Evolutionary conservation across 2,113 vertebrate genomes (phyloP).

Genomic region (Podarcis muralis): DNA sequence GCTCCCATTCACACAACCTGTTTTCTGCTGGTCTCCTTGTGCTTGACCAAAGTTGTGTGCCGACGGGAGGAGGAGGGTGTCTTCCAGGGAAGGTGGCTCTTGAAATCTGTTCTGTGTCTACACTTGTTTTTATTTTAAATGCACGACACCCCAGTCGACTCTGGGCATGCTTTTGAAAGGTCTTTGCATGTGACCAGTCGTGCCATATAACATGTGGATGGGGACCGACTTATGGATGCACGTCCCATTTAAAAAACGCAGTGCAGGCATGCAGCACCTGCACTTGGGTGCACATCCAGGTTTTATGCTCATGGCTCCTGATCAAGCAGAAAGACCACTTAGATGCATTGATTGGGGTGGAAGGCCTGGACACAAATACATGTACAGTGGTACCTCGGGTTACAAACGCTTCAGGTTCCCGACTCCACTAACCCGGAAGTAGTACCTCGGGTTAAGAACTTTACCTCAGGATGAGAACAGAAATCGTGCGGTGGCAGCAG

Average conservation of each 20-base stretch:
- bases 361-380: neutral
- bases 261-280: neutral
- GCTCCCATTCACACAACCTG: neutral
- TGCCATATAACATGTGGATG: neutral
- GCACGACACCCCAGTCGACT: neutral
- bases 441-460: too few relatives aligned
- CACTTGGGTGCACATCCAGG: neutral
- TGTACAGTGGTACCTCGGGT: too few relatives aligned
- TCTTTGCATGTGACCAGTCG: neutral
- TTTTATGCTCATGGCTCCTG: too few relatives aligned
- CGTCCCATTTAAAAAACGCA: too few relatives aligned
- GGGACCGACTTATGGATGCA: neutral
- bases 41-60: neutral
- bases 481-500: too few relatives aligned
- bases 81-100: neutral
- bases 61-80: neutral
- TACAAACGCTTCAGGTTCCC: too few relatives aligned
- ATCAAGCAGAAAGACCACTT: neutral
- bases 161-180: neutral
- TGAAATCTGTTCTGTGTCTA: neutral
- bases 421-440: too few relatives aligned
- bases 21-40: neutral
- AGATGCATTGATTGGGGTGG: too few relatives aligned
- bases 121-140: neutral
- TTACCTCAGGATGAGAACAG: too few relatives aligned